Conservation (phyloP, 2,888 invertebrate genomes). For the Scaptomyza reducta region DNA sequence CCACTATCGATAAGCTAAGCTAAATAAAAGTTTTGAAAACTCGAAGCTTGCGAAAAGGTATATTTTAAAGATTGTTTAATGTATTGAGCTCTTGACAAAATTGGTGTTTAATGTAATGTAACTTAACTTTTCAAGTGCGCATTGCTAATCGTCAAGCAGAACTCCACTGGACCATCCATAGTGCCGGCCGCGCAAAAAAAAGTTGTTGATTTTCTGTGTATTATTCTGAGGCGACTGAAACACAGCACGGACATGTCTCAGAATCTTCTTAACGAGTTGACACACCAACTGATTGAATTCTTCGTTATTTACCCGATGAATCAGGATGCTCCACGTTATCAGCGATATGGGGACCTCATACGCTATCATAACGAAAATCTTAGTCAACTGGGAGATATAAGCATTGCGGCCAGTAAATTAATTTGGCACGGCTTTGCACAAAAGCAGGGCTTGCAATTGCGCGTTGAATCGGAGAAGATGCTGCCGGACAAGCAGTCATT, state of each 20-base stretch:
- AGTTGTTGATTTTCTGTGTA: not conserved
- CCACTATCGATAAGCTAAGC: slow-evolving; percentile 22
- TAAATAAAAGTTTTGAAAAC: slow-evolving; percentile 11
- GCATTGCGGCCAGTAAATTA: slow-evolving; percentile 86
- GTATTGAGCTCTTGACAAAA: not conserved
- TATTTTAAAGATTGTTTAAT: not conserved
- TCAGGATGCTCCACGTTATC: not conserved
- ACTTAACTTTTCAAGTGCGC: not conserved
- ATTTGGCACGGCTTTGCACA: slow-evolving; percentile 86
- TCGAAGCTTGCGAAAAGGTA: slow-evolving; percentile 6
- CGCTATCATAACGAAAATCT: slow-evolving; percentile 86
- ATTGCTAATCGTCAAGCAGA: not conserved
- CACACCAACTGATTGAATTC: slow-evolving; percentile 35
- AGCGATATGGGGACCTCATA: slow-evolving; percentile 50
- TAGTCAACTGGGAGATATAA: slow-evolving; percentile 86
- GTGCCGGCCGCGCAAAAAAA: not conserved
- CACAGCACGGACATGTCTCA: slow-evolving; percentile 10
- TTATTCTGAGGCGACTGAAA: not conserved
- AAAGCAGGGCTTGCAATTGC: slow-evolving; percentile 34
- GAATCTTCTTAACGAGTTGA: slow-evolving; percentile 34
- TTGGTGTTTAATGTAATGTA: not conserved
- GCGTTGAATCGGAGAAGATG: slow-evolving; percentile 25
- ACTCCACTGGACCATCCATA: not conserved
- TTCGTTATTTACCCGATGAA: slow-evolving; percentile 18
- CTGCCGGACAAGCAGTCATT: slow-evolving; percentile 25